Base-by-base conservation (phyloP, 2,113 vertebrate species). In the Epinephelus lanceolatus region DNA sequence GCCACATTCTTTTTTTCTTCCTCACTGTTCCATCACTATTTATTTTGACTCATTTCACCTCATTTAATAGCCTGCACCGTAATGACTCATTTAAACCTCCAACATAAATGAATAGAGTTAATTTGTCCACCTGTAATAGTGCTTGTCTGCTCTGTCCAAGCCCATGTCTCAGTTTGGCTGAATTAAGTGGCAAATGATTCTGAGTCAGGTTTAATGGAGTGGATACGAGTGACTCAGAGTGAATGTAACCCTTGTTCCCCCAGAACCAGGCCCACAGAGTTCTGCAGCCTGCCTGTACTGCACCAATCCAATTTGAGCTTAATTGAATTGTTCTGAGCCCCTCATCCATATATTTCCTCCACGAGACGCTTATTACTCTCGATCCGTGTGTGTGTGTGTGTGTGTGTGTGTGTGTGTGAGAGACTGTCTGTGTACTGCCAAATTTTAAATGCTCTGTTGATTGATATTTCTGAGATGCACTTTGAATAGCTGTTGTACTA, bases 301-400 rank as follows among this genome's bases (percentile, higher is more conserved):
- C 91, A 80, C 88, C 92, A 86, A 92, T 93, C 91, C 91, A 92
- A 93, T 93, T 91, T 91, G 23, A 66, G 74, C 84, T 80, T 93
- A 91, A 93, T 92, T 88, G 82, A 93, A 93, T 92, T 92, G 84
- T 91, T 92, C 86, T 78, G 81, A 78, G 72, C 21, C 53, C 68
- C 77, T 89, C 87, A 83, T 86, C 86, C 85, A 90, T 93, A 89
- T 76, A 91, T 86, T 92, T 87, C 78, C 52, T 72, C 61, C 19
- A 57, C 56, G 17, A 77, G 79, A 88, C 79, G 74, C 81, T 37
- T 87, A 89, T 89, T 88, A 86, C 84, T 82, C 79, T 75, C 25
- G 6, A 49, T 68, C 27, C 60, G 18, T 77, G 78, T 76, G 78
- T 85, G 81, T 80, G 47, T 90, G 81, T 87, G 66, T 71, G 47